These are phyloP conservation scores for Phymatocera aterrima DNA, from an alignment of 2,888 invertebrate genomes.

Conservation along the genomic window DNA sequence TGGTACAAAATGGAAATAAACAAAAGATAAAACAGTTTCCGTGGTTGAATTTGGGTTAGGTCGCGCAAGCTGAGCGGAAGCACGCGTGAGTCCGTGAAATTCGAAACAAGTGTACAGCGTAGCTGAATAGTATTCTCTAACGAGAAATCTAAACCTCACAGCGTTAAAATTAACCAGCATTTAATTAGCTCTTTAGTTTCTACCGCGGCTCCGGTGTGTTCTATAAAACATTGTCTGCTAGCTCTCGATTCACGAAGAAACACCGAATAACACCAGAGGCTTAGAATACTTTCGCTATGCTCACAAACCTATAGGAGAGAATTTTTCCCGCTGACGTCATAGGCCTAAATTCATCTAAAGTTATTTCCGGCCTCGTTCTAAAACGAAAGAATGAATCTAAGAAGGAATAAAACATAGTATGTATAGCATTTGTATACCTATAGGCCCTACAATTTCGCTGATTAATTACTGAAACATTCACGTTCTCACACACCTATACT, in stretches of 20 bases:
- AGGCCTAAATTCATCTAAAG: conserved; percentile 22
- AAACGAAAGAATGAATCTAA: conserved; percentile 16
- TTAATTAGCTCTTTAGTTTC: conserved; percentile 32
- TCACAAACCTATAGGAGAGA: background rate
- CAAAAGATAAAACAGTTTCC: conserved; percentile 5
- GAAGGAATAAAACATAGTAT: background rate
- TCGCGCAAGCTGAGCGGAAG: conserved; percentile 9
- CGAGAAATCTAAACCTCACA: background rate
- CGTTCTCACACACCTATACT: background rate
- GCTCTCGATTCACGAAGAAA: background rate
- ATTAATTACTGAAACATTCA: background rate
- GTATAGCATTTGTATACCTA: background rate
- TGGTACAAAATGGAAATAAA: background rate
- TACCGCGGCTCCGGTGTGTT: background rate
- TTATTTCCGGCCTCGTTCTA: conserved; percentile 23
- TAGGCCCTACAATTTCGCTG: background rate
- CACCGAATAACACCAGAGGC: background rate
- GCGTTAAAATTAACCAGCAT: conserved; percentile 16
- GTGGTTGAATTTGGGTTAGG: conserved; percentile 24
- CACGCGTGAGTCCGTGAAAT: conserved; percentile 6
- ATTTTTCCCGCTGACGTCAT: conserved; percentile 15
- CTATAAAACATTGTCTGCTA: background rate
- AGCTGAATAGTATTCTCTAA: conserved; percentile 10
- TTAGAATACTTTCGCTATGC: conserved; percentile 5
- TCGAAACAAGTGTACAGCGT: conserved; percentile 36